Evolutionary conservation across 2,888 invertebrate genomes (phyloP).

Genomic region (Acleris literana): DNA sequence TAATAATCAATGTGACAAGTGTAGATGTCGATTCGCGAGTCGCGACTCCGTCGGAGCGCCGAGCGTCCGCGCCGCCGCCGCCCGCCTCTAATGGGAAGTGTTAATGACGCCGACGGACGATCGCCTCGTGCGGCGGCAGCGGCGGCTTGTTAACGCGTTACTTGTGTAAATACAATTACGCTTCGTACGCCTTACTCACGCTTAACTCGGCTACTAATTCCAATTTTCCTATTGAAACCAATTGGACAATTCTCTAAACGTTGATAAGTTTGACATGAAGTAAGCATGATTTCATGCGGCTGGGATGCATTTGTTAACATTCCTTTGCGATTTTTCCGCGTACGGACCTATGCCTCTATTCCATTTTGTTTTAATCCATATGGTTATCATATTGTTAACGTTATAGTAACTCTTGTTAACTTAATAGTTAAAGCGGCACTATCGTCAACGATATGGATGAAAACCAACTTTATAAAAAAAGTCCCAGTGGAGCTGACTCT

Average conservation of each 20-base stretch:
- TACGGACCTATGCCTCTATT: no score
- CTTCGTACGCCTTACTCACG: conserved; percentile 51
- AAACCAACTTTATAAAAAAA: no score
- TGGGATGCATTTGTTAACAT: not conserved
- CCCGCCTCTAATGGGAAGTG: conserved; percentile 55
- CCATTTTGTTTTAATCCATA: no score
- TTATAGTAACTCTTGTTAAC: no score
- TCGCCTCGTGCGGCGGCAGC: conserved; percentile 33
- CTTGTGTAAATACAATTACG: conserved; percentile 47
- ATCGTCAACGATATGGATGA: no score
- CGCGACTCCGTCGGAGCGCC: no score
- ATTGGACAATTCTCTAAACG: conserved; percentile 26
- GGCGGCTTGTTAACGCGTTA: conserved; percentile 58
- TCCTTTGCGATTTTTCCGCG: not conserved
- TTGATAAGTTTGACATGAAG: conserved; percentile 19
- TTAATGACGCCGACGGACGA: conserved; percentile 54
- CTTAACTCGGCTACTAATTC: conserved; percentile 35
- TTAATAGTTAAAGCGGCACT: no score
- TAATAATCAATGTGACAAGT: no score
- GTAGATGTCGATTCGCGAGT: no score
- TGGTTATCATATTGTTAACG: no score
- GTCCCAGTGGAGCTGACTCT: no score
- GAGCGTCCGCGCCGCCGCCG: no score
- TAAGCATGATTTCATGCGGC: conserved; percentile 8
- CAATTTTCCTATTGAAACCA: conserved; percentile 41